Evolutionary conservation across 2,888 invertebrate genomes (phyloP).

Genomic region (Timandra comae): DNA sequence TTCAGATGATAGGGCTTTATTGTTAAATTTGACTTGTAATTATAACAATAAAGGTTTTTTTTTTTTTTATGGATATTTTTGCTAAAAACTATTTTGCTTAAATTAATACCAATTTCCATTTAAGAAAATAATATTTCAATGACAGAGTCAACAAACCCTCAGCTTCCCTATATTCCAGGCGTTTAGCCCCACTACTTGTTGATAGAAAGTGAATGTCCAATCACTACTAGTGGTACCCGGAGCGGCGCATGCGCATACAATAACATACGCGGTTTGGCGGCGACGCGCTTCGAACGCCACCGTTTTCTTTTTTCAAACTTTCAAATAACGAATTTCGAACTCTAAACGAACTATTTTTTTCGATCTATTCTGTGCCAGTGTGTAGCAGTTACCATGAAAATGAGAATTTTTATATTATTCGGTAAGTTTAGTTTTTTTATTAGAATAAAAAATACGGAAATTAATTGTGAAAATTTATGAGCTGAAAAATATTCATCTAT

Average conservation of each 20-base stretch:
- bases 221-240: conserved; percentile 30
- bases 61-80: no score
- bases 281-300: conserved; percentile 60
- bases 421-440: conserved; percentile 54
- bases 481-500: no score
- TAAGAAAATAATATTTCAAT: no score
- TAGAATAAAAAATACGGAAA: no score
- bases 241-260: conserved; percentile 34
- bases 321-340: conserved; percentile 25
- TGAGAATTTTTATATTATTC: conserved; percentile 55
- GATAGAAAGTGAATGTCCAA: conserved; percentile 68
- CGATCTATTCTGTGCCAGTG: conserved; percentile 54
- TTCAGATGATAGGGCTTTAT: no score
- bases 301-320: conserved; percentile 27
- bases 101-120: no score
- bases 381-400: conserved; percentile 45
- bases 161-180: conserved; percentile 54
- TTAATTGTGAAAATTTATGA: no score
- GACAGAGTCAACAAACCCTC: conserved; percentile 62
- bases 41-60: no score
- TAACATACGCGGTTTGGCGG: conserved; percentile 63
- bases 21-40: no score
- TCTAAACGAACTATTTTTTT: conserved; percentile 19
- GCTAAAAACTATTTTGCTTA: no score
- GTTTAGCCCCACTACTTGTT: conserved; percentile 49